Percentiles rank a stretch among this genome's conserved stretches.
Conservation (phyloP, 2,113 vertebrate genomes). For the Brachyhypopomus occidentalis region DNA sequence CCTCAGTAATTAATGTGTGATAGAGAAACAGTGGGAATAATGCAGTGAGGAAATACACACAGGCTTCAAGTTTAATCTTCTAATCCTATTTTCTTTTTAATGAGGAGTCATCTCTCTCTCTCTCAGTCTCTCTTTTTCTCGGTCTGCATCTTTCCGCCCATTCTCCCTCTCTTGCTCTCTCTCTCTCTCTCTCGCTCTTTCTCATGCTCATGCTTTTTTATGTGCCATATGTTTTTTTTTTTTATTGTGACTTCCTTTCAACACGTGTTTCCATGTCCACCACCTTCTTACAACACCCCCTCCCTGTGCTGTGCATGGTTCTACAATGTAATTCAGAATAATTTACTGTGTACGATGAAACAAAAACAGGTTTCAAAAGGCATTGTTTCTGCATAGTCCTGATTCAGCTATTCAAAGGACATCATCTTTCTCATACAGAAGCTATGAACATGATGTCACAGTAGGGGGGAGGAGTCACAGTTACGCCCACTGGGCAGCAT, state of each 20-base stretch:
- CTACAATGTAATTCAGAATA: neutral
- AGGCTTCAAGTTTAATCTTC: constrained; percentile 19
- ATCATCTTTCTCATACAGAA: neutral
- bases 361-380: neutral
- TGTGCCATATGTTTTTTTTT: neutral
- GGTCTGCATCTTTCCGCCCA: too few relatives aligned
- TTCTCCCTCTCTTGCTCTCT: too few relatives aligned
- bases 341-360: neutral
- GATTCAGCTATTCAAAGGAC: neutral
- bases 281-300: neutral
- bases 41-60: neutral
- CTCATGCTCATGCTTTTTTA: neutral
- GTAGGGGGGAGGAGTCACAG: too few relatives aligned
- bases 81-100: constrained; percentile 38
- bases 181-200: neutral
- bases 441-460: too few relatives aligned
- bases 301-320: neutral
- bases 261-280: neutral
- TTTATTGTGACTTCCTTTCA: neutral
- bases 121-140: neutral
- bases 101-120: constrained; percentile 1
- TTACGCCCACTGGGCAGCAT: too few relatives aligned
- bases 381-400: neutral
- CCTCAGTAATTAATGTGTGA: constrained; percentile 38
- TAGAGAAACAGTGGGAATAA: constrained; percentile 34